A percentile compares a stretch with the other conserved stretches of the same genome.
Conservation (phyloP, 2,113 vertebrate genomes). For the Apodemus sylvaticus region DNA sequence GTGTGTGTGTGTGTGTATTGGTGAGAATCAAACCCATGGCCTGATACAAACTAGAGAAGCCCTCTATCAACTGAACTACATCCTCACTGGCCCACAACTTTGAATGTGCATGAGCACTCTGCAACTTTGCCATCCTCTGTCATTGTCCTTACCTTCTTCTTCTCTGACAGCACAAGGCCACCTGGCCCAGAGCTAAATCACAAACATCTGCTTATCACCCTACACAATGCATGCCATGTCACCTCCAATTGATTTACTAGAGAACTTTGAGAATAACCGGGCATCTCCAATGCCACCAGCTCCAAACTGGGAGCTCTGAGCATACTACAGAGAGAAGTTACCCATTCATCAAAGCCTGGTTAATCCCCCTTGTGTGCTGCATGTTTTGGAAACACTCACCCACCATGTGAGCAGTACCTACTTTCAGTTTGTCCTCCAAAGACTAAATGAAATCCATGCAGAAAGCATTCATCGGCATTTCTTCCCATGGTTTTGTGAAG, state of each 20-base stretch:
- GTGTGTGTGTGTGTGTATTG: neutral
- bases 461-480: neutral
- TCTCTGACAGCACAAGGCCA: conserved; percentile 20
- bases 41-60: neutral
- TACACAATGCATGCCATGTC: conserved; percentile 1
- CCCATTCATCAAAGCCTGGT: neutral
- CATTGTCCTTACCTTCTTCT: neutral
- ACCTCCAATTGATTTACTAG: neutral
- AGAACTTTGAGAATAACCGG: neutral
- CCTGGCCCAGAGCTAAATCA: conserved; percentile 24
- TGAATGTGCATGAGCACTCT: neutral
- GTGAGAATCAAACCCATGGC: neutral
- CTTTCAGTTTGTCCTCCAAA: conserved; percentile 18
- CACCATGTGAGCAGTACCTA: neutral
- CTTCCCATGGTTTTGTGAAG: neutral
- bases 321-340: neutral
- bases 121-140: neutral
- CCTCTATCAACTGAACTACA: neutral
- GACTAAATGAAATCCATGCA: neutral
- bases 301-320: neutral
- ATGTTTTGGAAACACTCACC: neutral
- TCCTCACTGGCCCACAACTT: neutral
- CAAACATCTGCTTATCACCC: neutral
- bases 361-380: neutral
- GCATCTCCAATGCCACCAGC: conserved; percentile 1